Base-by-base conservation (phyloP, 2,888 invertebrate species). In the Euzophera pinguis region DNA sequence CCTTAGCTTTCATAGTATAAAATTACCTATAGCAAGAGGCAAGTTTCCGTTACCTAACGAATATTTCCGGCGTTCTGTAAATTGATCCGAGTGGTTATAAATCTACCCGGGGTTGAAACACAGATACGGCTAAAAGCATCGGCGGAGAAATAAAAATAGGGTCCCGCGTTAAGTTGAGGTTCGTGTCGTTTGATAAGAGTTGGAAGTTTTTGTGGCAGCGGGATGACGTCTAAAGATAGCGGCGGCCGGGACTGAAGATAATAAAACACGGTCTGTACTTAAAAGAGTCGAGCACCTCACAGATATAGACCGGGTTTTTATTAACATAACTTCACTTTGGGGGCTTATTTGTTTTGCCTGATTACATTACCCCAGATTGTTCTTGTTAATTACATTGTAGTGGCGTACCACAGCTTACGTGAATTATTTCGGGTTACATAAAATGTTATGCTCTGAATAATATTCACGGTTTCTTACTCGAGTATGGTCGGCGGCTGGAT, bases 51-150 rank as follows among this genome's bases (percentile, higher is more conserved):
- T 79, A 75, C 74, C 75, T 73, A 79, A 79, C 73, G 77, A 78
- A 74, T 73, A 85, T 81, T 81, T 84, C 86, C 85, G 82, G 68
- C 78, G 79, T 79, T 78, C 80, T 77, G 82, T 81, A 75, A 81
- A 84, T 79, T 73, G 81, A 75, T 76, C 73, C 78, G 76, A 76
- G 73, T 77, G 69, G 78, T 78, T 80, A 84, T 88, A 89, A 88
- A 89, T 88, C 83, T 80, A 71, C 53, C 51, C 64, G 69, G 71
- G 73, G 71, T 68, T 71, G 77, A 71, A 78, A 74, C 75, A 66
- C 71, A 70, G 86, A 88, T 90, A 88, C 75, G 82, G 81, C 71
- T 89, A 84, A 89, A 86, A 89, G 88, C 83, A 78, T 83, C 79
- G 77, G 35, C 35, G 38, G 73, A 73, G 64, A 72, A 74, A 70